These are phyloP conservation scores for Aricia artaxerxes DNA, from an alignment of 2,888 invertebrate genomes.

Conservation along the genomic window DNA sequence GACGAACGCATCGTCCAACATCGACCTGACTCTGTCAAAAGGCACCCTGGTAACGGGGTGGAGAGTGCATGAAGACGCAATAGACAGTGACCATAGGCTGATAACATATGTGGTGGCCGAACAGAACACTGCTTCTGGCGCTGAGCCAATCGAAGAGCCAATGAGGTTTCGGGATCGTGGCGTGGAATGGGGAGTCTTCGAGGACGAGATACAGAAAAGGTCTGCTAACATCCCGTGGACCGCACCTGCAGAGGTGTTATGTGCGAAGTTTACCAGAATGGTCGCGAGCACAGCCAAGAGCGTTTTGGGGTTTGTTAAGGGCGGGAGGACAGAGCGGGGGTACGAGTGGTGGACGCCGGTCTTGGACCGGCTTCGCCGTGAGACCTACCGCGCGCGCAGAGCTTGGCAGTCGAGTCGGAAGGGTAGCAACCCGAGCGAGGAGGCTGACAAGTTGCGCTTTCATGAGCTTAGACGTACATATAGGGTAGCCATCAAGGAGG, in stretches of 20 bases:
- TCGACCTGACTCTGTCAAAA: slow-evolving; percentile 42
- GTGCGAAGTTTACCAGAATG: too few species aligned
- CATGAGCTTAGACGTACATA: slow-evolving; percentile 25
- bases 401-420: too few species aligned
- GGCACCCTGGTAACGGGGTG: slow-evolving; percentile 33
- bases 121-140: not conserved
- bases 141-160: not conserved
- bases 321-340: slow-evolving; percentile 1
- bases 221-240: too few species aligned
- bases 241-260: too few species aligned
- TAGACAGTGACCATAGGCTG: slow-evolving; percentile 33
- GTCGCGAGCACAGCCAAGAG: too few species aligned
- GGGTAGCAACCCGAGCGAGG: too few species aligned
- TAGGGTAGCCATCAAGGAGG: slow-evolving; percentile 34
- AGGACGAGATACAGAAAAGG: too few species aligned
- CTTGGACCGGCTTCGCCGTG: slow-evolving; percentile 32
- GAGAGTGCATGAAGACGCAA: slow-evolving; percentile 34
- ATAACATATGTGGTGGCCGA: not conserved
- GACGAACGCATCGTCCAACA: slow-evolving; percentile 41
- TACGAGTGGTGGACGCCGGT: slow-evolving; percentile 40
- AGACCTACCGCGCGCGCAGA: not conserved
- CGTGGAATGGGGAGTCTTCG: too few species aligned
- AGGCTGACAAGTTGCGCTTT: not conserved
- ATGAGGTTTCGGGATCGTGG: too few species aligned
- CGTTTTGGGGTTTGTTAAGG: slow-evolving; percentile 26